Conservation (phyloP, 2,797 vertebrate species). For the Alcedo atthis region DNA sequence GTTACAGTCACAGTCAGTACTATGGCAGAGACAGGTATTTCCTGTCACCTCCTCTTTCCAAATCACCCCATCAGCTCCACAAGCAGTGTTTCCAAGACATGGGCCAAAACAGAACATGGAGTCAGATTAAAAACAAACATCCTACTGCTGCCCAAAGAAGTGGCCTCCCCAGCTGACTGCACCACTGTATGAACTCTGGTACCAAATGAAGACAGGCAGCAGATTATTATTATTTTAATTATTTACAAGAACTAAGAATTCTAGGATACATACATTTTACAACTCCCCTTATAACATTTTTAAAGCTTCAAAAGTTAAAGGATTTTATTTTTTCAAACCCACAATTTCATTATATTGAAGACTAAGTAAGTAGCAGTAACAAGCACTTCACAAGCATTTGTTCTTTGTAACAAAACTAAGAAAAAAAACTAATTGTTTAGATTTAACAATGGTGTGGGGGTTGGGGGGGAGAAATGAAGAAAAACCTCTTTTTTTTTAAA, state of each 20-base stretch:
- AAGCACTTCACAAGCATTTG: background rate
- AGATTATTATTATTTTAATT: background rate
- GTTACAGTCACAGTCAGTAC: background rate
- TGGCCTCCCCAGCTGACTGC: background rate
- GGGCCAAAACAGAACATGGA: background rate
- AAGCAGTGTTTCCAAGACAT: background rate
- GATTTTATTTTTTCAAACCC: background rate
- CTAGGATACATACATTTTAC: background rate
- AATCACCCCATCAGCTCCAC: rapidly evolving
- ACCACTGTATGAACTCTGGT: background rate
- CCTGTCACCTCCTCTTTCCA: background rate
- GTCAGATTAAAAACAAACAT: background rate
- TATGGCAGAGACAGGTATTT: rapidly evolving
- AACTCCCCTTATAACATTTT: background rate
- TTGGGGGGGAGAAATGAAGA: background rate
- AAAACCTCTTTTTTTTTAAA: background rate
- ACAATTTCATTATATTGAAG: background rate
- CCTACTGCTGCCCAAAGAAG: background rate
- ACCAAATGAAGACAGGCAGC: background rate
- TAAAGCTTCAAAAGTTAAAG: background rate
- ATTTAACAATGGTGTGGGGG: background rate
- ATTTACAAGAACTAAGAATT: background rate
- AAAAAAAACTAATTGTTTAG: background rate
- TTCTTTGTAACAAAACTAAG: background rate
- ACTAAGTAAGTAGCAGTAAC: background rate